Conservation (phyloP, 2,113 vertebrate genomes). For the Centropus bengalensis region DNA sequence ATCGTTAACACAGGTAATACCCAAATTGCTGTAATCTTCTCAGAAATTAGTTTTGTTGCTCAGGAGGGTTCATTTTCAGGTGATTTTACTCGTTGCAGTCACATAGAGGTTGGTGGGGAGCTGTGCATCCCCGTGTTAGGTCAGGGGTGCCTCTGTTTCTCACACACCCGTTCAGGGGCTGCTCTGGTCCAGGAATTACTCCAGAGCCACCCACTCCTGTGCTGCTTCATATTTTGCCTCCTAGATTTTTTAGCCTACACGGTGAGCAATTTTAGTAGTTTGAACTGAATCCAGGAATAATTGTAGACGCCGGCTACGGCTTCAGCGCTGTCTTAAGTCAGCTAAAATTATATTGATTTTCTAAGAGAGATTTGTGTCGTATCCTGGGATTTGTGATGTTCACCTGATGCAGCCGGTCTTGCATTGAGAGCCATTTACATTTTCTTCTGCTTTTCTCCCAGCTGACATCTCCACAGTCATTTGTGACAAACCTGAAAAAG, state of each 20-base stretch:
- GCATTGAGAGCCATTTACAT: neutral
- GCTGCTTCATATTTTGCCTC: neutral
- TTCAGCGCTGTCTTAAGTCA: neutral
- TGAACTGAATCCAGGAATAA: neutral
- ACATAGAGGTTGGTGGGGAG: neutral
- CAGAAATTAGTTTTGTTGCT: neutral
- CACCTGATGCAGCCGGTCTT: neutral
- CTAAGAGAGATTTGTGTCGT: neutral
- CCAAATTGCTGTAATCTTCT: neutral
- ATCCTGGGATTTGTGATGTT: neutral
- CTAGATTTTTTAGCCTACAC: neutral
- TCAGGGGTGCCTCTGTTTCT: neutral
- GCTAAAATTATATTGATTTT: neutral
- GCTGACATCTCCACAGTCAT: constrained; percentile 95
- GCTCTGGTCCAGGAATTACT: neutral
- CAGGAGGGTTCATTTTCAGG: neutral
- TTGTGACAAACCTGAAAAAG: constrained; percentile 93
- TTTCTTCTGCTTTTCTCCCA: constrained; percentile 56
- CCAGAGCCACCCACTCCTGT: neutral
- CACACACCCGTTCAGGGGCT: neutral
- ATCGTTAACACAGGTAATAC: constrained; percentile 93
- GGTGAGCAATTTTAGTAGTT: neutral
- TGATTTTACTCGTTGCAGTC: neutral
- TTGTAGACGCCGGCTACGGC: neutral
- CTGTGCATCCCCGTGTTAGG: fast-evolving